Conservation (phyloP, 2,113 vertebrate genomes). For the Calyptomena viridis region DNA sequence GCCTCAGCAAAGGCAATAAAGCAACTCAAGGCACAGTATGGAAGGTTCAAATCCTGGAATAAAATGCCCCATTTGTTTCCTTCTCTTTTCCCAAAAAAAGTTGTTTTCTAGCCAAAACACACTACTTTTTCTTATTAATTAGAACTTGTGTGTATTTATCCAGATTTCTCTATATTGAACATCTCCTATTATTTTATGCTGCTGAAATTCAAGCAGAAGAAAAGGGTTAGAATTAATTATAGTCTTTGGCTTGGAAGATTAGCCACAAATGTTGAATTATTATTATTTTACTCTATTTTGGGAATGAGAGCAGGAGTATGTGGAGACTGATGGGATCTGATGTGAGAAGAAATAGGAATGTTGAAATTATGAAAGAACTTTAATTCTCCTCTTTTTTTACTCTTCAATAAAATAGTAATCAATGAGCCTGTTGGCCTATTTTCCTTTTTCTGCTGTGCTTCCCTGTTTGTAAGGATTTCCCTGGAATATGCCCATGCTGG, state of each 20-base stretch:
- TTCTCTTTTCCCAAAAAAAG: neutral
- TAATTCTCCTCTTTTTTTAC: neutral
- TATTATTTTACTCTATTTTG: slow-evolving; percentile 51
- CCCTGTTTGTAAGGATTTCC: neutral
- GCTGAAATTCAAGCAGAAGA: slow-evolving; percentile 2
- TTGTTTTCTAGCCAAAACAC: neutral
- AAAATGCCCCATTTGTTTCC: neutral
- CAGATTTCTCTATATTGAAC: neutral
- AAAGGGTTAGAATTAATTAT: slow-evolving; percentile 31
- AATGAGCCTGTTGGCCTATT: neutral
- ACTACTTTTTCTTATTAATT: neutral
- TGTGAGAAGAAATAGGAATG: neutral
- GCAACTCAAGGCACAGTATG: neutral
- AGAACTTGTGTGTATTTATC: neutral
- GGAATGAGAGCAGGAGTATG: slow-evolving; percentile 56
- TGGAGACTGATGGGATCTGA: neutral
- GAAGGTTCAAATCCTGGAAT: neutral
- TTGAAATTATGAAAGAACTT: neutral
- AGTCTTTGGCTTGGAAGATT: slow-evolving; percentile 33
- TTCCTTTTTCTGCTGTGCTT: neutral
- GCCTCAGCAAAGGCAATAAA: neutral
- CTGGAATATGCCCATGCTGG: neutral
- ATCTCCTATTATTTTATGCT: neutral
- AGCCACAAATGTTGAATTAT: slow-evolving; percentile 60
- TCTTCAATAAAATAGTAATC: neutral